Percentiles rank a stretch among this genome's conserved stretches.
phyloP scores from a whole-genome alignment of 2,888 invertebrate species.

The Metallyticus violacea region DNA sequence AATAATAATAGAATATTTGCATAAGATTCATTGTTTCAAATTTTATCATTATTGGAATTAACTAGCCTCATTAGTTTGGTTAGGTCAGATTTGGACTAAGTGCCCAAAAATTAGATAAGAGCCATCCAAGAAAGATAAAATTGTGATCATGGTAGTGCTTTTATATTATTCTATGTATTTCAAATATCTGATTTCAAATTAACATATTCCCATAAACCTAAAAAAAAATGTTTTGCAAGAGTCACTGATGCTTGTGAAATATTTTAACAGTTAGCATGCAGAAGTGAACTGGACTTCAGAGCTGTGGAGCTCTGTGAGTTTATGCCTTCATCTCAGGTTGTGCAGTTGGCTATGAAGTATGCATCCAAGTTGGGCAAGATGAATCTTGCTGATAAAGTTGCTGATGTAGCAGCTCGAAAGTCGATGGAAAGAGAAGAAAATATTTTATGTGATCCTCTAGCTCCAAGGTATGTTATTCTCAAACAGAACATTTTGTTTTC shows the following conservation, averaged over 20 bases:
- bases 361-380: constrained; percentile 74
- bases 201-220: too few relatives aligned
- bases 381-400: constrained; percentile 75
- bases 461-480: not conserved
- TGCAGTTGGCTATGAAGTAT: constrained; percentile 86
- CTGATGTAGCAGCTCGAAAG: constrained; percentile 48
- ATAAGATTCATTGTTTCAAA: too few relatives aligned
- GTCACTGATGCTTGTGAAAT: not conserved
- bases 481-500: too few relatives aligned
- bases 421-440: not conserved
- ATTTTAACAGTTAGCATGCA: constrained; percentile 69
- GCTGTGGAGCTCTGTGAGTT: constrained; percentile 84
- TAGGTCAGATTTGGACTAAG: too few relatives aligned
- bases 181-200: too few relatives aligned
- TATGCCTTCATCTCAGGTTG: constrained; percentile 70
- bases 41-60: too few relatives aligned
- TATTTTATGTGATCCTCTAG: not conserved
- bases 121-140: too few relatives aligned
- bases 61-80: too few relatives aligned
- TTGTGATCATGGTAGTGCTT: not conserved
- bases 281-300: constrained; percentile 78
- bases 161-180: too few relatives aligned
- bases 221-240: too few relatives aligned
- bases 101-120: too few relatives aligned
- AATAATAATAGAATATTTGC: too few relatives aligned